Conservation (phyloP, 2,797 vertebrate genomes). For the Arvicola amphibius region DNA sequence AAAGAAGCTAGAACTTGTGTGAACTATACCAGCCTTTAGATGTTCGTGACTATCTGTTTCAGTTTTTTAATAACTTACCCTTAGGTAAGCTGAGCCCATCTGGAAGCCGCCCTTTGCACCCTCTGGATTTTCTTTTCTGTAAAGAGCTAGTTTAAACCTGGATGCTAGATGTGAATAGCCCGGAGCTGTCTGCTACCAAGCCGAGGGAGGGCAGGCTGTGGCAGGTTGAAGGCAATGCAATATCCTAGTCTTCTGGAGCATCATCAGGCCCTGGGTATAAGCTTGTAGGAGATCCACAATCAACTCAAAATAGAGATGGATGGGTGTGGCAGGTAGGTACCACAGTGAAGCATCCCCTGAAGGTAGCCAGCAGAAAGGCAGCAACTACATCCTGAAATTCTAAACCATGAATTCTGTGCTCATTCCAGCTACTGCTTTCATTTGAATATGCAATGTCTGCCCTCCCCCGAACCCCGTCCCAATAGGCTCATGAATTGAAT, state of each 20-base stretch:
- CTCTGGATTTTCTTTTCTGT: conserved; percentile 31
- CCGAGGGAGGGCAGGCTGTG: not conserved
- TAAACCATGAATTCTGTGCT: not conserved
- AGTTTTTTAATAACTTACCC: not conserved
- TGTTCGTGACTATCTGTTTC: not conserved
- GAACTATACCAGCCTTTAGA: not conserved
- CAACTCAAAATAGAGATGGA: not conserved
- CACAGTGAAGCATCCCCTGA: not conserved
- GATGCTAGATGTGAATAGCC: not conserved
- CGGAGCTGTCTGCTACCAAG: not conserved
- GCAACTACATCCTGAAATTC: not conserved
- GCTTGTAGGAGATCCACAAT: not conserved
- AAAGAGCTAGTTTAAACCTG: conserved; percentile 16
- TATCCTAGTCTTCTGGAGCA: not conserved
- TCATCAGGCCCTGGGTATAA: not conserved
- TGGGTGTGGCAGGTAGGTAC: not conserved
- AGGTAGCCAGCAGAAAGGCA: not conserved
- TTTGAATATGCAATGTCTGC: not conserved
- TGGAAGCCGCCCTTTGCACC: not conserved
- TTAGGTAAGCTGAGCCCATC: not conserved
- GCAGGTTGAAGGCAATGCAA: not conserved
- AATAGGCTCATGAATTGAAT: not conserved
- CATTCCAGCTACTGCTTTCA: not conserved
- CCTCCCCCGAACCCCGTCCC: no score
- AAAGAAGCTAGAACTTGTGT: not conserved